Conservation (phyloP, 2,113 vertebrate species). For the Macrotus californicus region DNA sequence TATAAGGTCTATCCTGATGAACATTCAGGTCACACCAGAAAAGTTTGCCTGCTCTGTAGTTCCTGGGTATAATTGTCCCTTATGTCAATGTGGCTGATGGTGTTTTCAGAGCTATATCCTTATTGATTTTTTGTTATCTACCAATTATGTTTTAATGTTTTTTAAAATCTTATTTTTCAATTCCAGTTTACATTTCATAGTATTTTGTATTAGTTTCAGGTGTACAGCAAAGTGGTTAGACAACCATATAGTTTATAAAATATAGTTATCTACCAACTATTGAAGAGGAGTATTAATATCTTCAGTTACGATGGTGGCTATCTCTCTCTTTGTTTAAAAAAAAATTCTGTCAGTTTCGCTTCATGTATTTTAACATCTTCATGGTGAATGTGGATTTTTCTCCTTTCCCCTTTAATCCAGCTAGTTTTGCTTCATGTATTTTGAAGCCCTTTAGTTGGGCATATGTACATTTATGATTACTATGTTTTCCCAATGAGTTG, state of each 20-base stretch:
- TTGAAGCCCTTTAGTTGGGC: background rate
- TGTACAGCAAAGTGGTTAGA: background rate
- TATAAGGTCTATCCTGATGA: background rate
- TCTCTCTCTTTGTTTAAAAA: background rate
- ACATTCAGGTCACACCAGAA: background rate
- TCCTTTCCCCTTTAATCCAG: background rate
- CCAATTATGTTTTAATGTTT: background rate
- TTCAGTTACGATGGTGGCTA: background rate
- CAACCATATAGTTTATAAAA: background rate
- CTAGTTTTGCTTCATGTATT: background rate
- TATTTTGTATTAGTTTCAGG: background rate
- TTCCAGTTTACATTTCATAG: background rate
- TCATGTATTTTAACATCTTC: background rate
- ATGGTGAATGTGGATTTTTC: background rate
- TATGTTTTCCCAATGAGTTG: background rate
- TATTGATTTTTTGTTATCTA: background rate
- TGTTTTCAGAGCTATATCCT: background rate
- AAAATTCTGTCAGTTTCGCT: background rate
- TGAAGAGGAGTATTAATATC: background rate
- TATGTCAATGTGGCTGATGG: background rate
- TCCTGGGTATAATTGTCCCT: background rate
- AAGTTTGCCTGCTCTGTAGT: background rate
- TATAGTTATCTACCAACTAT: background rate
- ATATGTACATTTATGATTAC: background rate
- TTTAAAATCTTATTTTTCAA: background rate